Percentiles rank a stretch among this genome's conserved stretches.
These are phyloP conservation scores for Tachina fera DNA, from an alignment of 2,888 invertebrate genomes.

Conservation along the genomic window DNA sequence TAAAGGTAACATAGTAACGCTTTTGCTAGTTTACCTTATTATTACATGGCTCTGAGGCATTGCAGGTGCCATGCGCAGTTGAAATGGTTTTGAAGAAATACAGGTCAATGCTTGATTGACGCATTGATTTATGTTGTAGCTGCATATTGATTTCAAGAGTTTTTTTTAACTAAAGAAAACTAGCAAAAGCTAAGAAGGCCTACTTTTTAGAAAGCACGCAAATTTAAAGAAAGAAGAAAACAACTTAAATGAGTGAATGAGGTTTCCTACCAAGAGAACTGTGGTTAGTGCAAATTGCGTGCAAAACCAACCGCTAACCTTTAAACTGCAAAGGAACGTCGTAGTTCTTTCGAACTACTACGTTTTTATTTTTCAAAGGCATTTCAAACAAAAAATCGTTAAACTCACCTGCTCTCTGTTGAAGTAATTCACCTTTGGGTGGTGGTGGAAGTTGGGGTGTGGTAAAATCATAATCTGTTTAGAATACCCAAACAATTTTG, in stretches of 20 bases:
- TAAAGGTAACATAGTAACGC: constrained; percentile 68
- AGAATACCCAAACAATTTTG: constrained; percentile 53
- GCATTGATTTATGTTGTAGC: constrained; percentile 52
- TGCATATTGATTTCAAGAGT: constrained; percentile 56
- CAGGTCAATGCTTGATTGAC: constrained; percentile 70
- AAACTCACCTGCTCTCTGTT: constrained; percentile 72
- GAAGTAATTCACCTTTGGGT: constrained; percentile 84
- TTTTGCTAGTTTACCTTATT: constrained; percentile 53
- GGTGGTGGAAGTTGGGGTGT: constrained; percentile 85
- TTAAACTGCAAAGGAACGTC: not conserved
- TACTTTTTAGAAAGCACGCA: constrained; percentile 33
- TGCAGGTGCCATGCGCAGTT: constrained; percentile 65
- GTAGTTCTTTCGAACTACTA: not conserved
- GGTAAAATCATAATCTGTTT: constrained; percentile 79
- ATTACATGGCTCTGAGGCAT: constrained; percentile 22
- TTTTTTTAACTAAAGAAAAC: constrained; percentile 47
- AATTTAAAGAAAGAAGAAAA: not conserved
- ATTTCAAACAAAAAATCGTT: constrained; percentile 12
- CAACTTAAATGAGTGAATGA: constrained; percentile 6
- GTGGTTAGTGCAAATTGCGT: not conserved
- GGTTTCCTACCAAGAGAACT: constrained; percentile 15
- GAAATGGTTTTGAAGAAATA: constrained; percentile 42
- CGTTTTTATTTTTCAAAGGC: constrained; percentile 6
- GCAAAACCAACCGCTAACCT: constrained; percentile 11
- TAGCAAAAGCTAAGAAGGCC: constrained; percentile 58